These are phyloP conservation scores for Dendronephthya gigantea DNA, from an alignment of 64 coral and sea anemone species.

Conservation along the genomic window DNA sequence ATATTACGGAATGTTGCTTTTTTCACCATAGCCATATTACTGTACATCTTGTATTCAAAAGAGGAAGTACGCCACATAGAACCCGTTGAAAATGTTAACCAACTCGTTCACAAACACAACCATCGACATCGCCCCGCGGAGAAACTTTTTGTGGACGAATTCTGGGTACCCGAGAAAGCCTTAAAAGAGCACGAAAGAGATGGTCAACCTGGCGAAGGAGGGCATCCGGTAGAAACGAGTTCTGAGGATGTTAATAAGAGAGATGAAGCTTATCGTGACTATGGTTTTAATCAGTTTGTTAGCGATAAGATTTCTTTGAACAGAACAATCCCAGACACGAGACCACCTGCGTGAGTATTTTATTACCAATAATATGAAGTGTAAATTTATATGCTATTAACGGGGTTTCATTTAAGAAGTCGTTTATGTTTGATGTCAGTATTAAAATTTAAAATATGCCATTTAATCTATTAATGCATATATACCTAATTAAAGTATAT, in stretches of 20 bases:
- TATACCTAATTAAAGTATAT: no score
- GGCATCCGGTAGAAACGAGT: constrained; percentile 62
- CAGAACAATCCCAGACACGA: constrained; percentile 70
- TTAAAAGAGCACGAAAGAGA: not conserved
- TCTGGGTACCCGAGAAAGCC: constrained; percentile 69
- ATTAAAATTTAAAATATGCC: no score
- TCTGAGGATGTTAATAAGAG: constrained; percentile 51
- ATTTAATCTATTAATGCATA: no score
- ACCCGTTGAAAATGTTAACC: not conserved
- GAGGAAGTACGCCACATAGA: not conserved
- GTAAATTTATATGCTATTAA: no score
- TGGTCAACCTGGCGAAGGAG: constrained; percentile 53
- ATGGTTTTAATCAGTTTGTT: constrained; percentile 87
- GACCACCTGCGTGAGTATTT: constrained; percentile 68
- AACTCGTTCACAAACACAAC: not conserved
- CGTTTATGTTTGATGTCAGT: no score
- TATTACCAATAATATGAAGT: not conserved
- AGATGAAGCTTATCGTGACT: constrained; percentile 56
- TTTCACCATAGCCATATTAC: not conserved
- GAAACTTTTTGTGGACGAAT: constrained; percentile 50
- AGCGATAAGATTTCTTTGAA: constrained; percentile 85
- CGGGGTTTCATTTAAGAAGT: no score
- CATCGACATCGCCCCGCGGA: no score
- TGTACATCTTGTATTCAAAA: not conserved
- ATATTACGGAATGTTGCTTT: not conserved